These are phyloP conservation scores for Anarsia innoxiella DNA, from an alignment of 2,888 invertebrate genomes.

Conservation along the genomic window DNA sequence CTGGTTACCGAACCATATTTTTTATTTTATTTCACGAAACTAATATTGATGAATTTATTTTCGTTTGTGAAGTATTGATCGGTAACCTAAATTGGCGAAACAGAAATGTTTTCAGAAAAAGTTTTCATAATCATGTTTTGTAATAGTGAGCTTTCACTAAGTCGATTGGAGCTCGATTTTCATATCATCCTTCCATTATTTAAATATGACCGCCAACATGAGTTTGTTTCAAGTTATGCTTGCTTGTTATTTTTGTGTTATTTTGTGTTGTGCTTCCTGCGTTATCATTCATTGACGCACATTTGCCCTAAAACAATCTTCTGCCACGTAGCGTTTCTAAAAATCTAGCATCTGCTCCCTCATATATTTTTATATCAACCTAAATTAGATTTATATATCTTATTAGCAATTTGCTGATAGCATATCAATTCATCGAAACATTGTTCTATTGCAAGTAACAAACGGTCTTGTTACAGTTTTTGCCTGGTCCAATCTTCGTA, in stretches of 20 bases:
- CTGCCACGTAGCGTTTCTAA: too few species aligned
- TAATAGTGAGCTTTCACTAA: constrained; percentile 38
- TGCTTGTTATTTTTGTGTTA: constrained; percentile 14
- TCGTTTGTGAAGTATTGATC: constrained; percentile 36
- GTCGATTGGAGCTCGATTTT: constrained; percentile 28
- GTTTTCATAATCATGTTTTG: constrained; percentile 41
- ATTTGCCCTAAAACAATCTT: not conserved
- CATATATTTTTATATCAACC: too few species aligned
- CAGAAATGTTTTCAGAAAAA: constrained; percentile 49
- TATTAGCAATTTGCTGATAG: too few species aligned
- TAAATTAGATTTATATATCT: too few species aligned
- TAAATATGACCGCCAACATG: not conserved
- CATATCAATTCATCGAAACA: too few species aligned
- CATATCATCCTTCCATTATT: constrained; percentile 18
- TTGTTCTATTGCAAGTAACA: too few species aligned
- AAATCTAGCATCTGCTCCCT: too few species aligned
- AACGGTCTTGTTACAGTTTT: too few species aligned
- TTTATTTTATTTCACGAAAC: constrained; percentile 17
- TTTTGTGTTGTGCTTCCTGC: constrained; percentile 4
- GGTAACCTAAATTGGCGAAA: constrained; percentile 47
- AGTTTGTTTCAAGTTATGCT: constrained; percentile 13
- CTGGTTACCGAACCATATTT: constrained; percentile 59
- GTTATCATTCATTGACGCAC: not conserved
- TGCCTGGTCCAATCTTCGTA: too few species aligned
- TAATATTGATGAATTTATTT: not conserved